phyloP scores from a whole-genome alignment of 1,140 invertebrate species.

The Oscheius sp. region DNA sequence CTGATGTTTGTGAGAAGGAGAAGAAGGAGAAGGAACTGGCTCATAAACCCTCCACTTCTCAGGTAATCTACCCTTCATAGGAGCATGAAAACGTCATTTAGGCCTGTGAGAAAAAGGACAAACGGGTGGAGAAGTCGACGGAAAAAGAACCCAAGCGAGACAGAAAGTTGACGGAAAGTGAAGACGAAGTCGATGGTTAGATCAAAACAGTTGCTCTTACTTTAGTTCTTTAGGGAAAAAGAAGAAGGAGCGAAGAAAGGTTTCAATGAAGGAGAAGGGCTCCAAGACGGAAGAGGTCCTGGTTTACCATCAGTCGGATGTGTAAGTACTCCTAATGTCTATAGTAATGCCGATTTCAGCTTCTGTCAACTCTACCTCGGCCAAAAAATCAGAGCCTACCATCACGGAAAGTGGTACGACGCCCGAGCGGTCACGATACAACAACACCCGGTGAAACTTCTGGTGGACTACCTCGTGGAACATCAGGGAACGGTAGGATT shows the following conservation, averaged over 20 bases:
- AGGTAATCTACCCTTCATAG: too few relatives aligned
- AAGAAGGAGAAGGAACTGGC: constrained; percentile 11
- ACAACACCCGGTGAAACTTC: constrained; percentile 1
- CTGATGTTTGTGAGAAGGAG: too few relatives aligned
- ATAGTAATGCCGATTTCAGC: constrained; percentile 24
- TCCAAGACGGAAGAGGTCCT: background rate
- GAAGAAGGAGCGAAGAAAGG: background rate
- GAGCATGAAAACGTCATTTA: too few relatives aligned
- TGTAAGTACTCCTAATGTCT: constrained; percentile 7
- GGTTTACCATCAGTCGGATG: background rate
- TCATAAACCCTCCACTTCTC: too few relatives aligned
- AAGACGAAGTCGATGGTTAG: too few relatives aligned
- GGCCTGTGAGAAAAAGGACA: too few relatives aligned
- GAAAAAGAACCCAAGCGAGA: background rate
- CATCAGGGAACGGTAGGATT: background rate
- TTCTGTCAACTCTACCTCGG: constrained; percentile 33
- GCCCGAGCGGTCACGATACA: constrained; percentile 30
- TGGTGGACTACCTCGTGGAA: constrained; percentile 17
- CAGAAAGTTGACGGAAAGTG: too few relatives aligned
- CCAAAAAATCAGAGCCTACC: constrained; percentile 32
- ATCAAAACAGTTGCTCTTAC: too few relatives aligned
- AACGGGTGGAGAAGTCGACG: background rate
- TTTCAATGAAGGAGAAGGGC: background rate
- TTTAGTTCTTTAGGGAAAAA: constrained; percentile 16
- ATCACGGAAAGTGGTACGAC: constrained; percentile 36